Percentiles rank a stretch among this genome's conserved stretches.
phyloP scores from a whole-genome alignment of 2,888 invertebrate species.

The Liodrosophila aerea region DNA sequence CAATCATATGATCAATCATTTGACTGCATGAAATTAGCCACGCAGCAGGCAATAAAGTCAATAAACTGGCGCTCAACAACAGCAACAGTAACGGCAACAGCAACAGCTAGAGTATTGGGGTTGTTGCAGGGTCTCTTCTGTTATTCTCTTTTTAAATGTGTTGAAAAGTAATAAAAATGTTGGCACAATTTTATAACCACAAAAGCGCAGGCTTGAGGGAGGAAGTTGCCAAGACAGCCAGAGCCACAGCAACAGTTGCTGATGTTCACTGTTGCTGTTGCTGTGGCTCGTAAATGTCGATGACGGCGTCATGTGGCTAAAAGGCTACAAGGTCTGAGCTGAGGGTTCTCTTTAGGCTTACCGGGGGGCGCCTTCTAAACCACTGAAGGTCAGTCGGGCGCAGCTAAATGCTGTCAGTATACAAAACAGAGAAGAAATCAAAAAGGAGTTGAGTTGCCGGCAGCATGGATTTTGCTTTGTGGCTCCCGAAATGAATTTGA shows the following conservation, averaged over 20 bases:
- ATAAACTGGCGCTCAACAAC: slow-evolving; percentile 57
- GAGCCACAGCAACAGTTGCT: slow-evolving; percentile 15
- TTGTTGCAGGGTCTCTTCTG: slow-evolving; percentile 26
- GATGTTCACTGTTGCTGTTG: slow-evolving; percentile 21
- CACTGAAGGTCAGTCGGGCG: slow-evolving; percentile 65
- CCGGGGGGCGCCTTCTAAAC: slow-evolving; percentile 56
- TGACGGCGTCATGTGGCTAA: slow-evolving; percentile 63
- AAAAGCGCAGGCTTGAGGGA: slow-evolving; percentile 44
- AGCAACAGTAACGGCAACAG: slow-evolving; percentile 26
- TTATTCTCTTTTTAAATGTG: slow-evolving; percentile 48
- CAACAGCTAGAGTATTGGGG: slow-evolving; percentile 13
- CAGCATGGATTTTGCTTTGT: slow-evolving; percentile 26
- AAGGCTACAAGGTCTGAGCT: background rate
- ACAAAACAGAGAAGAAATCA: background rate
- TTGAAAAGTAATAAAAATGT: slow-evolving; percentile 78
- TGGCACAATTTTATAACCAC: slow-evolving; percentile 74
- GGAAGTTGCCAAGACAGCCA: slow-evolving; percentile 7
- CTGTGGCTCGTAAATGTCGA: slow-evolving; percentile 51
- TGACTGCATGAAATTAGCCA: slow-evolving; percentile 46
- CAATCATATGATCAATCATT: slow-evolving; percentile 46
- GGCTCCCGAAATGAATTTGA: slow-evolving; percentile 75
- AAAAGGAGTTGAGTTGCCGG: slow-evolving; percentile 47
- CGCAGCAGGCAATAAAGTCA: slow-evolving; percentile 57
- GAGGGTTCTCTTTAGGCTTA: background rate
- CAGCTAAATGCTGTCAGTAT: slow-evolving; percentile 46